These are phyloP conservation scores for Drosophila lacteicornis DNA, from an alignment of 1,140 invertebrate genomes.

Conservation along the genomic window DNA sequence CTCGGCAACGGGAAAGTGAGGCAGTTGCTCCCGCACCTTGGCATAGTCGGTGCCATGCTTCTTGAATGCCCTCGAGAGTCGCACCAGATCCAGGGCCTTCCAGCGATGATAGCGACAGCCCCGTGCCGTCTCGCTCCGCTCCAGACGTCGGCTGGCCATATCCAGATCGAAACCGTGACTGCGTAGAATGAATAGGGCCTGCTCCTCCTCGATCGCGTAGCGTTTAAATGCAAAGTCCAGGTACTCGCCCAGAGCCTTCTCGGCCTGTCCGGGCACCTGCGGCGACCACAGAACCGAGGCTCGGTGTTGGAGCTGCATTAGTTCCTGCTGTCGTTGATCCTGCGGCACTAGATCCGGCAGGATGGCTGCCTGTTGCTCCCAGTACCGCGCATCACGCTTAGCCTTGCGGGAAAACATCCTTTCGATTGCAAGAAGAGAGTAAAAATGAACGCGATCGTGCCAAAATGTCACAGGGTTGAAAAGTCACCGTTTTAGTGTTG, in stretches of 20 bases:
- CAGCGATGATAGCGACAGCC: slow-evolving; percentile 35
- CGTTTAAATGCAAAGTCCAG: slow-evolving; percentile 7
- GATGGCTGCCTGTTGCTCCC: slow-evolving; percentile 15
- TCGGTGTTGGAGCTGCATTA: slow-evolving; percentile 18
- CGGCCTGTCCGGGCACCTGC: neutral
- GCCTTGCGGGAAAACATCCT: slow-evolving; percentile 3
- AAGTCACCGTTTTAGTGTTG: slow-evolving; percentile 1
- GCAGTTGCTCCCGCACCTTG: slow-evolving; percentile 17
- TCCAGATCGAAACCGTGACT: slow-evolving; percentile 23
- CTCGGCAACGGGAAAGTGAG: slow-evolving; percentile 30
- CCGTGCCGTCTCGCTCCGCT: slow-evolving; percentile 11
- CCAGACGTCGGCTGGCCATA: slow-evolving; percentile 10
- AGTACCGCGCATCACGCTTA: slow-evolving; percentile 17
- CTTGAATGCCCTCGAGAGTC: slow-evolving; percentile 14
- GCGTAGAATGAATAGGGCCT: slow-evolving; percentile 35
- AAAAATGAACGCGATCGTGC: neutral
- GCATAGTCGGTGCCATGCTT: slow-evolving; percentile 14
- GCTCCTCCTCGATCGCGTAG: slow-evolving; percentile 41
- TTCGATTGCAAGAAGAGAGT: neutral
- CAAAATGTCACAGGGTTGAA: neutral
- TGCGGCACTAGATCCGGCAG: slow-evolving; percentile 21
- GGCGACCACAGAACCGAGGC: slow-evolving; percentile 43
- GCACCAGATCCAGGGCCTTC: slow-evolving; percentile 27
- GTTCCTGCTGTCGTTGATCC: neutral
- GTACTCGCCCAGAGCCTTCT: slow-evolving; percentile 19